Conservation (phyloP, 1,140 invertebrate genomes). For the Mamestra configurata region DNA sequence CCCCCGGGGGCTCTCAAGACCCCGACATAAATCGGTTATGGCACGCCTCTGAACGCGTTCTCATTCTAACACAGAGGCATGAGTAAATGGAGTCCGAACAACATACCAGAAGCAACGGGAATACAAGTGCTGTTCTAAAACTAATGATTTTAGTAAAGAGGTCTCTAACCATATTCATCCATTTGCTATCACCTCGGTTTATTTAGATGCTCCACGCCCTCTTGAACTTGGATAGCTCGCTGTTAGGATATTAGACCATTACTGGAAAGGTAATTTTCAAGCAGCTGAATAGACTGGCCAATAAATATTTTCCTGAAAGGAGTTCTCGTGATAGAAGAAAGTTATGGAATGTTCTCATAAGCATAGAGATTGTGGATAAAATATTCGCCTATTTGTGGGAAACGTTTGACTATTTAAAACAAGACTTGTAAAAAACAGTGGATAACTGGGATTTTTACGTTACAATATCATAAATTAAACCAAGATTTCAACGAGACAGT, state of each 20-base stretch:
- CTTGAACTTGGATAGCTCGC: conserved; percentile 12
- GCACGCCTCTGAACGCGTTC: conserved; percentile 20
- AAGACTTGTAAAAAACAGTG: background rate
- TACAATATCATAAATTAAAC: background rate
- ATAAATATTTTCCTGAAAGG: conserved; percentile 26
- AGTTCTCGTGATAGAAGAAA: background rate
- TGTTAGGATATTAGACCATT: conserved; percentile 15
- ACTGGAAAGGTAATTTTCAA: conserved; percentile 18
- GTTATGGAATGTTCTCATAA: background rate
- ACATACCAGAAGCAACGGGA: background rate
- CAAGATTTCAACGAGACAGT: background rate
- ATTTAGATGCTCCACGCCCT: background rate
- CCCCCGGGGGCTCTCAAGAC: conserved; percentile 25
- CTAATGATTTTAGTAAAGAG: background rate
- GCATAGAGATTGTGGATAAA: background rate
- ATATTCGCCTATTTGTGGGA: background rate
- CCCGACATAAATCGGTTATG: conserved; percentile 41
- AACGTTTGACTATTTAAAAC: background rate
- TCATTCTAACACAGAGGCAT: conserved; percentile 1
- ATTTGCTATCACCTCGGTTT: background rate
- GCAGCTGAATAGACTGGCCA: conserved; percentile 16
- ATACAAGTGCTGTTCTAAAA: background rate
- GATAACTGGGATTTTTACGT: background rate
- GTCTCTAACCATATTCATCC: background rate
- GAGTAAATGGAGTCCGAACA: background rate